Conservation (phyloP, 2,888 invertebrate genomes). For the Flabesymbios commensalis region DNA sequence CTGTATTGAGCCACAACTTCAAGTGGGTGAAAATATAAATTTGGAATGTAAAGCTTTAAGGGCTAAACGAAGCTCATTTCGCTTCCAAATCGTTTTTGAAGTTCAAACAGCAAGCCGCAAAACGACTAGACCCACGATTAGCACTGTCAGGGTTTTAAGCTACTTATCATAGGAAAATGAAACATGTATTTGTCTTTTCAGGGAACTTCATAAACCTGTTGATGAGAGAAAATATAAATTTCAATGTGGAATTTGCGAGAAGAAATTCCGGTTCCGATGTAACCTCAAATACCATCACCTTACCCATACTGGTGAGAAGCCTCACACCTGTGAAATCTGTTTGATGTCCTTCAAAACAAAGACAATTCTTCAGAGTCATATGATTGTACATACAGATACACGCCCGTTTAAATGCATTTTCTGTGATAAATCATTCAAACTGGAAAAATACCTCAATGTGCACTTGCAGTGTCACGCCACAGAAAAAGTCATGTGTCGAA, state of each 20-base stretch:
- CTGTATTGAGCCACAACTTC: not conserved
- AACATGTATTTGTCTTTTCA: not conserved
- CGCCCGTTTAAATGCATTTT: constrained; percentile 3
- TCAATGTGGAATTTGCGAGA: constrained; percentile 3
- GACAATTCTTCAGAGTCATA: not conserved
- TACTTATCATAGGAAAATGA: not conserved
- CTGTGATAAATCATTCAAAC: constrained; percentile 12
- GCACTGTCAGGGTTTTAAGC: not conserved
- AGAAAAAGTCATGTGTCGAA: not conserved
- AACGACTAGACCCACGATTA: too few relatives aligned
- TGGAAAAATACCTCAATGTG: constrained; percentile 15
- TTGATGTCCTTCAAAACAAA: not conserved
- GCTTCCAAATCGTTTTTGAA: too few relatives aligned
- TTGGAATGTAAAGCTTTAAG: not conserved
- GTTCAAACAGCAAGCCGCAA: too few relatives aligned
- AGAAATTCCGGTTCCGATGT: constrained; percentile 9
- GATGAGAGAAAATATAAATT: constrained; percentile 3
- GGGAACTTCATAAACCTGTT: constrained; percentile 10
- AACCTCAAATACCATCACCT: not conserved
- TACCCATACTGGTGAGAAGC: constrained; percentile 4
- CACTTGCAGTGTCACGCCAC: constrained; percentile 7
- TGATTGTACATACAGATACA: not conserved
- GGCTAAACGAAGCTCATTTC: too few relatives aligned
- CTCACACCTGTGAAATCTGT: constrained; percentile 5
- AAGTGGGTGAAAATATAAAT: too few relatives aligned